These are phyloP conservation scores for Misgurnus mizolepis DNA, from an alignment of 2,113 vertebrate genomes.

Conservation along the genomic window DNA sequence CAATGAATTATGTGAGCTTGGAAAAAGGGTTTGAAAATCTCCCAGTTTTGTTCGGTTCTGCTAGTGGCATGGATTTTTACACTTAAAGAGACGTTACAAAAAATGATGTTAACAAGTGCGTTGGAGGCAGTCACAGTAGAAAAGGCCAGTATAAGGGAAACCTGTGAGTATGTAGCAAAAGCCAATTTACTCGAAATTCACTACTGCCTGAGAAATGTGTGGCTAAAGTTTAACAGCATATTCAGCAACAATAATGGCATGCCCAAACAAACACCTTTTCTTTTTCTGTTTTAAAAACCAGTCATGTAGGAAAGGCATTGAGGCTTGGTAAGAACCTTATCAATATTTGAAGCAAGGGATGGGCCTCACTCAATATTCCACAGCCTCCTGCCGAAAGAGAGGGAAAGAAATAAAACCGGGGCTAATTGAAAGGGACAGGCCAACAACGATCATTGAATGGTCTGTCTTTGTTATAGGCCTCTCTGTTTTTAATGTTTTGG, in stretches of 20 bases:
- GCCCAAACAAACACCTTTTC: slow-evolving; percentile 26
- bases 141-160: background rate
- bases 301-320: slow-evolving; percentile 29
- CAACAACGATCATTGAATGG: slow-evolving; percentile 49
- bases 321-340: slow-evolving; percentile 33
- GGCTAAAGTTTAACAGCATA: background rate
- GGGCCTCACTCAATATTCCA: slow-evolving; percentile 68
- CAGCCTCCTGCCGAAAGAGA: slow-evolving; percentile 57
- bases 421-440: slow-evolving; percentile 61
- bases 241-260: background rate
- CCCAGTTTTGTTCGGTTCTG: too few species aligned
- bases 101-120: background rate
- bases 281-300: slow-evolving; percentile 18
- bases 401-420: slow-evolving; percentile 68
- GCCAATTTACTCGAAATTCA: background rate
- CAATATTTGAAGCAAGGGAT: slow-evolving; percentile 52
- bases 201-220: background rate
- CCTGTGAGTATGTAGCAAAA: background rate
- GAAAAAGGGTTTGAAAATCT: too few species aligned
- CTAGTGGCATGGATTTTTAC: too few species aligned
- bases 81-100: background rate
- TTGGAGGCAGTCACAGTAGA: background rate
- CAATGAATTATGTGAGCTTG: too few species aligned
- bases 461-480: slow-evolving; percentile 68
- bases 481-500: slow-evolving; percentile 71